phyloP scores from a whole-genome alignment of 2,888 invertebrate genomes.

The Crepidodera aurea region DNA sequence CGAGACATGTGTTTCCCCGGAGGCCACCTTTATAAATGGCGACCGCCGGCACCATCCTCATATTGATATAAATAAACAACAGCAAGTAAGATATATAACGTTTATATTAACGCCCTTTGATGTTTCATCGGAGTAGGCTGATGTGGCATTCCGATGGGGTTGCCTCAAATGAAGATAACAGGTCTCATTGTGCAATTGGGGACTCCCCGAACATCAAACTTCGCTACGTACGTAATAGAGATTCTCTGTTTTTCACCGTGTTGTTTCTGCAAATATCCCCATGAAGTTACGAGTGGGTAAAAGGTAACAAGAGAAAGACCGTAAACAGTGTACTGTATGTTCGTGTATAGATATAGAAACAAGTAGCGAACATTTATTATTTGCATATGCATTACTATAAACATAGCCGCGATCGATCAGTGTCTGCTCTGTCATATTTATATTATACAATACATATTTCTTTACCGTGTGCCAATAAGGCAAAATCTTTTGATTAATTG shows the following conservation, averaged over 20 bases:
- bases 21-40: constrained; percentile 24
- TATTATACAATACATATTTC: no score
- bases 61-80: constrained; percentile 32
- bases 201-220: neutral
- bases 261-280: neutral
- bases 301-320: no score
- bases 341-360: no score
- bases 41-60: constrained; percentile 13
- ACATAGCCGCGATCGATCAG: no score
- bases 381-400: no score
- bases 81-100: constrained; percentile 26
- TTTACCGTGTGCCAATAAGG: no score
- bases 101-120: constrained; percentile 29
- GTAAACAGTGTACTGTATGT: no score
- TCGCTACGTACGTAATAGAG: neutral
- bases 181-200: neutral
- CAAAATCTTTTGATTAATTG: no score
- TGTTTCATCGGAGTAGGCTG: constrained; percentile 10
- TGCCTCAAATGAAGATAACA: constrained; percentile 1
- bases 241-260: neutral
- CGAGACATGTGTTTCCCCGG: constrained; percentile 25
- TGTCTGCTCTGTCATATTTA: no score
- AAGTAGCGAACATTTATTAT: no score
- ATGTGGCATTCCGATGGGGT: neutral
- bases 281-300: no score